These are phyloP conservation scores for Eudorcas thomsonii DNA, from an alignment of 2,113 vertebrate species.

Conservation along the genomic window DNA sequence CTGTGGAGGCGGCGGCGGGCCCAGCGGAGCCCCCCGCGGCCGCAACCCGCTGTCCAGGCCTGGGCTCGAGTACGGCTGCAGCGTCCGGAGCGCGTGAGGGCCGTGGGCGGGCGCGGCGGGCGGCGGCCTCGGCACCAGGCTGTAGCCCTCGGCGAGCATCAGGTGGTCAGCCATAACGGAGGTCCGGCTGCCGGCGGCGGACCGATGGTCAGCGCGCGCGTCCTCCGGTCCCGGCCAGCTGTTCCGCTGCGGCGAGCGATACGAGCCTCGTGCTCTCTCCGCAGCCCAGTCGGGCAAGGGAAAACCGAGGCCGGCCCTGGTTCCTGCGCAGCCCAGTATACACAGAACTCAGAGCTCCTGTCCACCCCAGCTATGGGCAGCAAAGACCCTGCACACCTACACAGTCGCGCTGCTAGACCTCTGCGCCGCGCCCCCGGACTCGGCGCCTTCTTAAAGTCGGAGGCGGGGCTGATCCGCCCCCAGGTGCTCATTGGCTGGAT, in stretches of 20 bases:
- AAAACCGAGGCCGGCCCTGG: background rate
- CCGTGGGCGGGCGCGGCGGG: constrained; percentile 86
- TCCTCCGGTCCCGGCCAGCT: background rate
- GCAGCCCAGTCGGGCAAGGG: constrained; percentile 10
- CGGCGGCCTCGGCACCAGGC: constrained; percentile 85
- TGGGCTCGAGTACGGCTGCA: constrained; percentile 85
- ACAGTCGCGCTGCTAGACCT: accelerated
- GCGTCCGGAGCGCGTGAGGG: constrained; percentile 85
- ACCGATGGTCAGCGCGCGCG: background rate
- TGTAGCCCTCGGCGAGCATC: constrained; percentile 95
- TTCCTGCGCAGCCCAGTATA: background rate
- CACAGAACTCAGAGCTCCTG: background rate
- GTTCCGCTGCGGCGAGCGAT: background rate
- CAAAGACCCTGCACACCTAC: accelerated
- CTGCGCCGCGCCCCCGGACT: accelerated
- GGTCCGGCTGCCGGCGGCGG: background rate
- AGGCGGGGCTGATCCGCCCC: background rate
- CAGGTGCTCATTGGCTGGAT: constrained; percentile 30
- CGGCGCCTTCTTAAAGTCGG: background rate
- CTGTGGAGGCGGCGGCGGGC: constrained; percentile 83
- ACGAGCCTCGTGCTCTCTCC: background rate
- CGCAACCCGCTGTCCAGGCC: constrained; percentile 84
- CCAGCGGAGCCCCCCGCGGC: constrained; percentile 73
- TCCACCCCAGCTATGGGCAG: accelerated
- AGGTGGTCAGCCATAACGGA: constrained; percentile 92